These are phyloP conservation scores for Leucosticte australis DNA, from an alignment of 2,113 vertebrate species.

Conservation along the genomic window DNA sequence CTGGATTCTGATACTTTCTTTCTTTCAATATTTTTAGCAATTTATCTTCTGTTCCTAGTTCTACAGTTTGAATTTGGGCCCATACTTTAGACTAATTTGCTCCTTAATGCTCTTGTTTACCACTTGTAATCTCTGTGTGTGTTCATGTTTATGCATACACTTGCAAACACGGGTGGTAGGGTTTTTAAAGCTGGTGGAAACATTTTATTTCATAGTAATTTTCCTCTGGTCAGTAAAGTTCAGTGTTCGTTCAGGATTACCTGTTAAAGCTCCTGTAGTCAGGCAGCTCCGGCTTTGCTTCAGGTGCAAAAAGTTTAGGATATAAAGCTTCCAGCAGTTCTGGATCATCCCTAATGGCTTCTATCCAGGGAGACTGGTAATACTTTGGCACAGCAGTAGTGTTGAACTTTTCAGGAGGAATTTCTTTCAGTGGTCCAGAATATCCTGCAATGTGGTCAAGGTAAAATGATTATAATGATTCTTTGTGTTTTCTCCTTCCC, in stretches of 20 bases:
- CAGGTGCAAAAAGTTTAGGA: conserved; percentile 78
- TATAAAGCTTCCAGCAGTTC: conserved; percentile 80
- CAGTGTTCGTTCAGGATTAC: conserved; percentile 65
- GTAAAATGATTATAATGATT: background rate
- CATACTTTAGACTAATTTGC: background rate
- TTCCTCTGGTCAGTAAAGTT: background rate
- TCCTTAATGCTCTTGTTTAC: background rate
- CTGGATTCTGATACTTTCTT: background rate
- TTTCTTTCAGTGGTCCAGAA: conserved; percentile 89
- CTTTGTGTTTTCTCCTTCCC: background rate
- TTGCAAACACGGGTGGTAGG: background rate
- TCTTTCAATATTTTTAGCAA: background rate
- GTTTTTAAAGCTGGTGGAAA: background rate
- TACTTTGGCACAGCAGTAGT: conserved; percentile 89
- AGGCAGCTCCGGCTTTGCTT: conserved; percentile 76
- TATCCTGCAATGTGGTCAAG: conserved; percentile 77
- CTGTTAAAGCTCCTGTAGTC: conserved; percentile 96
- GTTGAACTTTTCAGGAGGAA: conserved; percentile 94
- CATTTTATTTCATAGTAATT: background rate
- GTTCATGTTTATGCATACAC: background rate
- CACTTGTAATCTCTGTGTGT: background rate
- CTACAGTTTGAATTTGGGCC: background rate
- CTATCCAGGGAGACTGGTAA: conserved; percentile 94
- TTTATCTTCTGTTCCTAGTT: background rate
- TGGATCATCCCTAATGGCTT: conserved; percentile 85